These are phyloP conservation scores for Stenodera caucasica DNA, from an alignment of 2,888 invertebrate species.

Conservation along the genomic window DNA sequence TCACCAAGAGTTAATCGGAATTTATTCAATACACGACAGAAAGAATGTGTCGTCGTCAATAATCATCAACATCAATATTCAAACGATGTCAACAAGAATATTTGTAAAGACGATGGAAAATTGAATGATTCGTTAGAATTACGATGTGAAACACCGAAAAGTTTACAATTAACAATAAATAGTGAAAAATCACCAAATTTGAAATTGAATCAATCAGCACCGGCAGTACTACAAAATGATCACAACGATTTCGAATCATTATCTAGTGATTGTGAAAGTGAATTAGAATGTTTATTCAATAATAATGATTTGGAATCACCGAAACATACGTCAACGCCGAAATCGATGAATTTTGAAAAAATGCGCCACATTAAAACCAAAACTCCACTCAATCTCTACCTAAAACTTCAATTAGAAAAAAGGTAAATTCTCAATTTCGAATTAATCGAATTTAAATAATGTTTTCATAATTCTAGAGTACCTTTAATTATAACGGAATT, in stretches of 20 bases:
- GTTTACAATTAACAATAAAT: no score
- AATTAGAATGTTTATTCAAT: slow-evolving; percentile 50
- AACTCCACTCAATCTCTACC: slow-evolving; percentile 37
- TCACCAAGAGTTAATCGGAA: slow-evolving; percentile 51
- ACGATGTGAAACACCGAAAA: slow-evolving; percentile 12
- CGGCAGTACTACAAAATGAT: slow-evolving; percentile 36
- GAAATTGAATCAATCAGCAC: slow-evolving; percentile 37
- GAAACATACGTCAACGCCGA: slow-evolving; percentile 56
- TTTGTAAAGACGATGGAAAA: slow-evolving; percentile 40
- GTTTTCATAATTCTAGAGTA: slow-evolving; percentile 43
- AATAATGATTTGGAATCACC: slow-evolving; percentile 48
- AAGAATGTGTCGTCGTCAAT: slow-evolving; percentile 33
- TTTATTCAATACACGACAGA: slow-evolving; percentile 44
- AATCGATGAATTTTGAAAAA: slow-evolving; percentile 34
- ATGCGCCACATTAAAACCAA: slow-evolving; percentile 36
- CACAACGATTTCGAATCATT: slow-evolving; percentile 35
- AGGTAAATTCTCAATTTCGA: slow-evolving; percentile 17
- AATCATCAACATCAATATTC: slow-evolving; percentile 48
- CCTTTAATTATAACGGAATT: slow-evolving; percentile 43
- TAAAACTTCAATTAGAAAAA: slow-evolving; percentile 47
- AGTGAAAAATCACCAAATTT: no score
- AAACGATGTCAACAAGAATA: slow-evolving; percentile 37
- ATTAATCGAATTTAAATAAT: no score
- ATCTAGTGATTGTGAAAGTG: slow-evolving; percentile 52
- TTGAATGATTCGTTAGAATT: slow-evolving; percentile 34